These are phyloP conservation scores for Sinocyclocheilus grahami DNA, from an alignment of 2,113 vertebrate genomes.

Conservation along the genomic window DNA sequence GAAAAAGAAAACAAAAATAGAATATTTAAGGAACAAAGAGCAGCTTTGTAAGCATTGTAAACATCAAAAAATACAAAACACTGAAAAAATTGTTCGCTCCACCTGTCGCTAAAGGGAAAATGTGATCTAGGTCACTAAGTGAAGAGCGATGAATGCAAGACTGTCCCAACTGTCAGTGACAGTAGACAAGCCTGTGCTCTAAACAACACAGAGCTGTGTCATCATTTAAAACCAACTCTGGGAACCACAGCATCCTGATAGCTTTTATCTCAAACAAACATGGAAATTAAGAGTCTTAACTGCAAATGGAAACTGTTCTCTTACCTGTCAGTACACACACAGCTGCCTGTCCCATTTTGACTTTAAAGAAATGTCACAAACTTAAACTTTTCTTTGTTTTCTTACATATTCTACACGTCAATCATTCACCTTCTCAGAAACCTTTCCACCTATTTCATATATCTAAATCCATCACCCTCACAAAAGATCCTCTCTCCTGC, in stretches of 20 bases:
- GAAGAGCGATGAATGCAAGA: constrained; percentile 34
- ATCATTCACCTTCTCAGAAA: constrained; percentile 33
- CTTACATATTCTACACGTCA: constrained; percentile 9
- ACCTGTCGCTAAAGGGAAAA: constrained; percentile 4
- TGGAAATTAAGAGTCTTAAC: background rate
- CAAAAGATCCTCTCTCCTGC: background rate
- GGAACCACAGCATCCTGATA: background rate
- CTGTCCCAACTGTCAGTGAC: constrained; percentile 31
- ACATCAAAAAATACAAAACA: background rate
- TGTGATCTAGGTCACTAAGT: constrained; percentile 35
- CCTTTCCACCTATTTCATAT: background rate
- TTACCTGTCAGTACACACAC: constrained; percentile 63
- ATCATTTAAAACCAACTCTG: background rate
- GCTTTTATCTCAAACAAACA: constrained; percentile 16
- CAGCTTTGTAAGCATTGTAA: background rate
- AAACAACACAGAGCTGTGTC: background rate
- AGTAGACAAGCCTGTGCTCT: constrained; percentile 26
- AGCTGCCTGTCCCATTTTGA: constrained; percentile 67
- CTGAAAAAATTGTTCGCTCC: constrained; percentile 4
- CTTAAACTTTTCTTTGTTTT: constrained; percentile 10
- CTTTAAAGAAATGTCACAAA: constrained; percentile 3
- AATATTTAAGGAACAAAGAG: background rate
- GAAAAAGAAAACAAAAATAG: background rate
- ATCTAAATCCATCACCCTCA: background rate
- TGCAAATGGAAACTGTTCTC: constrained; percentile 40